A percentile compares a stretch with the other conserved stretches of the same genome.
phyloP scores from a whole-genome alignment of 53 echinoderm and acorn worm species.

The Astropecten irregularis region DNA sequence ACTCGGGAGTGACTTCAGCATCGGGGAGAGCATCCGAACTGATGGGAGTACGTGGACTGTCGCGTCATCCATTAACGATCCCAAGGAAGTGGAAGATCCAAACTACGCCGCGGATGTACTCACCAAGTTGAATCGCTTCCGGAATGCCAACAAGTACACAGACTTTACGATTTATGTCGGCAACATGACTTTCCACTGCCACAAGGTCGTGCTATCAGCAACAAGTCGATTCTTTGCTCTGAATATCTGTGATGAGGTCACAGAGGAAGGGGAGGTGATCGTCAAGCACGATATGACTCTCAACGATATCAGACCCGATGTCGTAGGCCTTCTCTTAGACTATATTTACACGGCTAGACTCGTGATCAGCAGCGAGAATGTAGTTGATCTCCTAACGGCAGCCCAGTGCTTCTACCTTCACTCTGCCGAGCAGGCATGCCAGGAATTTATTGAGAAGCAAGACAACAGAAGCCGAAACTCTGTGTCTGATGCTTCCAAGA shows the following conservation, averaged over 20 bases:
- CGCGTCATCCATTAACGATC: constrained; percentile 79
- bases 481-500: constrained; percentile 59
- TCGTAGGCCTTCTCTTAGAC: constrained; percentile 84
- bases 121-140: constrained; percentile 77
- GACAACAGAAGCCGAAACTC: constrained; percentile 76
- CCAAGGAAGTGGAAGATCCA: constrained; percentile 91
- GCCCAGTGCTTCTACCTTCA: constrained; percentile 85
- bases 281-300: constrained; percentile 78
- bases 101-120: constrained; percentile 97
- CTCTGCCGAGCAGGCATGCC: constrained; percentile 95
- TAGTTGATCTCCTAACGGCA: constrained; percentile 75
- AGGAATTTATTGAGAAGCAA: constrained; percentile 85
- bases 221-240: constrained; percentile 92
- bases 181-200: constrained; percentile 71
- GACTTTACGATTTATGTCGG: constrained; percentile 89
- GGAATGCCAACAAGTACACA: constrained; percentile 75
- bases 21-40: constrained; percentile 83
- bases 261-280: constrained; percentile 78
- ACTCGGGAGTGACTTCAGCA: constrained; percentile 84
- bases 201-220: constrained; percentile 92
- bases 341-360: constrained; percentile 95
- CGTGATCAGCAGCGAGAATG: constrained; percentile 84
- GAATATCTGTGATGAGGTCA: constrained; percentile 79
- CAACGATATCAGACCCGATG: constrained; percentile 78
- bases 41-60: constrained; percentile 97